A percentile compares a stretch with the other conserved stretches of the same genome.
phyloP scores from a whole-genome alignment of 1,140 invertebrate species.

The Oncopodura yosiiana region DNA sequence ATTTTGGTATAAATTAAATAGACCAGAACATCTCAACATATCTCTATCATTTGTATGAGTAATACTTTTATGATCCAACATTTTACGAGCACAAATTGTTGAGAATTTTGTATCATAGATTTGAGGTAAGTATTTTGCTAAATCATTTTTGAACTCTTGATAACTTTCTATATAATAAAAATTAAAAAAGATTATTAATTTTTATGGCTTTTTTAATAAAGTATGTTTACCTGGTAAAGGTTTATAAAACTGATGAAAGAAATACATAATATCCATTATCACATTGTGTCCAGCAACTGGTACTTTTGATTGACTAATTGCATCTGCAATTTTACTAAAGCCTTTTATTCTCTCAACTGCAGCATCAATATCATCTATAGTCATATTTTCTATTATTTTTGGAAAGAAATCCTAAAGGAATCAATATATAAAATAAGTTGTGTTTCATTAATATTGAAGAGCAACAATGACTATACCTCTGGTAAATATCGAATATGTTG shows the following conservation, averaged over 20 bases:
- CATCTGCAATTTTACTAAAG: slow-evolving; percentile 6
- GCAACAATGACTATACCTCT: no score
- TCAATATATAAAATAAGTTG: no score
- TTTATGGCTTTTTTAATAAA: no score
- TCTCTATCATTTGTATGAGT: slow-evolving; percentile 7
- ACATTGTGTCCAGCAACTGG: slow-evolving; percentile 17
- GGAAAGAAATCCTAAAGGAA: no score
- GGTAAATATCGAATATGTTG: no score
- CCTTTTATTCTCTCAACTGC: neutral
- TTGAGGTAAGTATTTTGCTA: slow-evolving; percentile 3
- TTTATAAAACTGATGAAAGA: slow-evolving; percentile 9
- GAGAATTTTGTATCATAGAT: slow-evolving; percentile 20
- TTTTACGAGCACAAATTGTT: slow-evolving; percentile 8
- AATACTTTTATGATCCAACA: slow-evolving; percentile 8
- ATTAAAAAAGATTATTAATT: neutral
- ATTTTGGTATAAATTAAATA: slow-evolving; percentile 13
- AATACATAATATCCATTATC: slow-evolving; percentile 13
- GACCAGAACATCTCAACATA: slow-evolving; percentile 5
- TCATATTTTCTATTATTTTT: no score
- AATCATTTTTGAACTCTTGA: slow-evolving; percentile 7
- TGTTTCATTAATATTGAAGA: no score
- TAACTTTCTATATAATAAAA: slow-evolving; percentile 8
- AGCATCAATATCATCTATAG: neutral
- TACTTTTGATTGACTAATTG: slow-evolving; percentile 2
- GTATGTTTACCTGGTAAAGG: slow-evolving; percentile 10